Conservation (phyloP, 2,888 invertebrate species). For the Dryobotodes eremita region DNA sequence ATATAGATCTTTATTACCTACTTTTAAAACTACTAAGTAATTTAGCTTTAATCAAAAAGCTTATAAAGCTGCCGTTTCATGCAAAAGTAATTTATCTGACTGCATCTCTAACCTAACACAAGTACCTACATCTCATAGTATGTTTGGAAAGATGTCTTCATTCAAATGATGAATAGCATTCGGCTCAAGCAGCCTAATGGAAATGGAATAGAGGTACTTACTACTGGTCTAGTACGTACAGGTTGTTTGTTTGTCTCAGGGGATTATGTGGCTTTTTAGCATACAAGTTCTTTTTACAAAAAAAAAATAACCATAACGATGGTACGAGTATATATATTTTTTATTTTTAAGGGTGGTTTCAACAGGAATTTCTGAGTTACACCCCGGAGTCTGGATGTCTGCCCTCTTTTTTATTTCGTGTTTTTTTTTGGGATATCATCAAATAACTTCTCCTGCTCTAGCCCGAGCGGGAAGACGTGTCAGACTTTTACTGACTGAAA, state of each 20-base stretch:
- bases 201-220: constrained; percentile 23
- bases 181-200: constrained; percentile 27
- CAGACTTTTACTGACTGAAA: too few species aligned
- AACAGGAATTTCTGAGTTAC: too few species aligned
- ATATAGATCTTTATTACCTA: neutral
- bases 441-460: too few species aligned
- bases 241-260: neutral
- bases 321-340: too few species aligned
- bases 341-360: neutral
- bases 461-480: too few species aligned
- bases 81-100: constrained; percentile 34
- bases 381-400: too few species aligned
- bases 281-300: neutral
- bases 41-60: neutral
- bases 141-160: constrained; percentile 37
- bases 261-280: neutral
- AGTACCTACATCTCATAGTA: constrained; percentile 6
- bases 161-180: constrained; percentile 56
- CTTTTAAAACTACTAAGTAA: neutral
- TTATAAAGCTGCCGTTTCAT: neutral
- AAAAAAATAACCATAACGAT: neutral
- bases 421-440: too few species aligned
- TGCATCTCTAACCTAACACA: constrained; percentile 9
- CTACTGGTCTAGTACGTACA: neutral
- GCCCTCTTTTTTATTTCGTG: too few species aligned